A percentile compares a stretch with the other conserved stretches of the same genome.
phyloP scores from a whole-genome alignment of 2,797 vertebrate genomes.

The Gallirallus australis region DNA sequence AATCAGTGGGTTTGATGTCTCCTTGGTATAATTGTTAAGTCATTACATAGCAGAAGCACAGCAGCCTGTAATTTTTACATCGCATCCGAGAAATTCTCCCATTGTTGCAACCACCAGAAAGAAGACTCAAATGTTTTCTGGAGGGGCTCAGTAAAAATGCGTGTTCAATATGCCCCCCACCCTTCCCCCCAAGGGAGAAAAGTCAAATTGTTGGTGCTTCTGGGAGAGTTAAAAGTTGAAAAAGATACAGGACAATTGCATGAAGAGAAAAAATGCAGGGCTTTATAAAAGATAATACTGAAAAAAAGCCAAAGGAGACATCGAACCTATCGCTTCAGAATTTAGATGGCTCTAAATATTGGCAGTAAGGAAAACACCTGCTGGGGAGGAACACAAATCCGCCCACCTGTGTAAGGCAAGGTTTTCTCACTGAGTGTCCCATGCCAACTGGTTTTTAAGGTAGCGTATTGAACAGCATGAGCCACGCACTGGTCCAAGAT shows the following conservation, averaged over 20 bases:
- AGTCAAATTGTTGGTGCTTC: background rate
- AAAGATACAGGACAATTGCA: background rate
- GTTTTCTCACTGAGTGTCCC: background rate
- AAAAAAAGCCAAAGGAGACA: background rate
- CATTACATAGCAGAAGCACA: background rate
- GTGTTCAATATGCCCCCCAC: background rate
- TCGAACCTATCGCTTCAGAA: background rate
- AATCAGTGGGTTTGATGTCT: background rate
- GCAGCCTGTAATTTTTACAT: background rate
- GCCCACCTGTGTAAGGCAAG: background rate
- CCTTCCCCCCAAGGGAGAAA: background rate
- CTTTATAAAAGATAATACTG: background rate
- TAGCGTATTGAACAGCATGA: background rate
- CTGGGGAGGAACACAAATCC: background rate
- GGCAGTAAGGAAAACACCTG: background rate
- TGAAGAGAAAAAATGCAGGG: background rate
- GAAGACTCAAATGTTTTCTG: background rate
- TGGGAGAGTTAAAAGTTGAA: background rate
- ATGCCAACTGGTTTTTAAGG: background rate
- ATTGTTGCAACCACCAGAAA: background rate
- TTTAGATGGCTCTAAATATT: background rate
- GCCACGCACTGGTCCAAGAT: background rate
- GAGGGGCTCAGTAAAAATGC: background rate
- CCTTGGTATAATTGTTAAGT: background rate
- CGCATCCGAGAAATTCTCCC: background rate